phyloP scores from a whole-genome alignment of 2,113 vertebrate species.

The Gopherus evgoodei region DNA sequence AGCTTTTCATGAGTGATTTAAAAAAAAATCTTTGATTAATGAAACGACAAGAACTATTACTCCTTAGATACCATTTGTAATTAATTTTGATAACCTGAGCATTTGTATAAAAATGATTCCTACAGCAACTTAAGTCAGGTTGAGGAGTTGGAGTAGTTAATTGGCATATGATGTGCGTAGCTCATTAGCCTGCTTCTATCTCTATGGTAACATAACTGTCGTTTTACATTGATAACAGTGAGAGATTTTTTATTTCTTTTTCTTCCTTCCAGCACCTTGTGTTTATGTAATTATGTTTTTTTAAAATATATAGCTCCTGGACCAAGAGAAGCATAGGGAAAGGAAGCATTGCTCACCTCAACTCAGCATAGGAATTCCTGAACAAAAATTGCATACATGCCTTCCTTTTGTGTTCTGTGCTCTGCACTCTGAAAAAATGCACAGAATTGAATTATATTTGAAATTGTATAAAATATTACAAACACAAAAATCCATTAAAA shows the following conservation, averaged over 20 bases:
- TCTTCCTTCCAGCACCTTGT: neutral
- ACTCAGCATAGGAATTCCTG: neutral
- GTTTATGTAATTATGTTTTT: neutral
- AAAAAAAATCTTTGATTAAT: neutral
- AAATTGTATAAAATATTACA: neutral
- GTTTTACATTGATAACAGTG: slow-evolving; percentile 34
- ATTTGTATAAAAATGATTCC: slow-evolving; percentile 48
- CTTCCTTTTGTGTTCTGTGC: neutral
- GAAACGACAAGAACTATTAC: slow-evolving; percentile 14
- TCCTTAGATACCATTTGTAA: slow-evolving; percentile 18
- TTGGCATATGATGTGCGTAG: slow-evolving; percentile 60
- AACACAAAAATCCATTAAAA: neutral
- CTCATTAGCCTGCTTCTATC: slow-evolving; percentile 61
- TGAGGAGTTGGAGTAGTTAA: slow-evolving; percentile 61
- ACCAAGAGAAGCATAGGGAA: neutral
- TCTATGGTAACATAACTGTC: slow-evolving; percentile 77
- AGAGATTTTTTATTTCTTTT: neutral
- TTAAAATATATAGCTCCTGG: neutral
- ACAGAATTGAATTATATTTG: neutral
- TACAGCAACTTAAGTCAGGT: slow-evolving; percentile 62
- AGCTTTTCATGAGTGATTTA: neutral
- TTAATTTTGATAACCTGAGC: slow-evolving; percentile 56
- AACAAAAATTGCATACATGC: neutral
- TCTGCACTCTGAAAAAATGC: neutral
- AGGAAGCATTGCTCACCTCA: neutral